Percentiles rank a stretch among this genome's conserved stretches.
Conservation (phyloP, 2,797 vertebrate genomes). For the Gephyroberyx darwinii region DNA sequence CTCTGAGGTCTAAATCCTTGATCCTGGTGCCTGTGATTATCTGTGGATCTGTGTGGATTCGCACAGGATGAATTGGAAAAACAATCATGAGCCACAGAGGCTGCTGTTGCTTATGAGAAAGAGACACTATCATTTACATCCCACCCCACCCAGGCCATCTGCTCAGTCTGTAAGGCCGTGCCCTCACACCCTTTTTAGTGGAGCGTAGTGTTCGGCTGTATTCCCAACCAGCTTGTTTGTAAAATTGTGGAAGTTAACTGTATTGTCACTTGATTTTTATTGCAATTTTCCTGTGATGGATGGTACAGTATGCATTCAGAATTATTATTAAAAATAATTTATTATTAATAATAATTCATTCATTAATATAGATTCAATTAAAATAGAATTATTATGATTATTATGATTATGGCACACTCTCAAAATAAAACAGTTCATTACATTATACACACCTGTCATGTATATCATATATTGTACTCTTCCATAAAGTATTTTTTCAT, state of each 20-base stretch:
- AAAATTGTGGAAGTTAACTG: neutral
- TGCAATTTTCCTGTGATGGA: no score
- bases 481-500: neutral
- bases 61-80: slow-evolving; percentile 69
- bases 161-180: slow-evolving; percentile 49
- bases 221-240: neutral
- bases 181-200: slow-evolving; percentile 24
- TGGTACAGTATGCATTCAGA: neutral
- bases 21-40: slow-evolving; percentile 71
- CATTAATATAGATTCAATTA: no score
- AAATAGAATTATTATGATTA: no score
- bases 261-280: no score
- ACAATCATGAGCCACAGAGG: slow-evolving; percentile 66
- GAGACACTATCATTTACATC: slow-evolving; percentile 48
- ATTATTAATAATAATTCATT: no score
- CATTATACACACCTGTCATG: no score
- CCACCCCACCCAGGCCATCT: slow-evolving; percentile 61
- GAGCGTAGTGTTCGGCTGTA: neutral
- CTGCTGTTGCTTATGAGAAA: slow-evolving; percentile 41
- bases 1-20: slow-evolving; percentile 71
- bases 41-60: slow-evolving; percentile 58
- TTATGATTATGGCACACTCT: no score
- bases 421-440: no score
- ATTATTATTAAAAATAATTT: no score
- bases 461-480: no score